Evolutionary conservation across 2,113 vertebrate genomes (phyloP).

Genomic region (Hemicordylus capensis): DNA sequence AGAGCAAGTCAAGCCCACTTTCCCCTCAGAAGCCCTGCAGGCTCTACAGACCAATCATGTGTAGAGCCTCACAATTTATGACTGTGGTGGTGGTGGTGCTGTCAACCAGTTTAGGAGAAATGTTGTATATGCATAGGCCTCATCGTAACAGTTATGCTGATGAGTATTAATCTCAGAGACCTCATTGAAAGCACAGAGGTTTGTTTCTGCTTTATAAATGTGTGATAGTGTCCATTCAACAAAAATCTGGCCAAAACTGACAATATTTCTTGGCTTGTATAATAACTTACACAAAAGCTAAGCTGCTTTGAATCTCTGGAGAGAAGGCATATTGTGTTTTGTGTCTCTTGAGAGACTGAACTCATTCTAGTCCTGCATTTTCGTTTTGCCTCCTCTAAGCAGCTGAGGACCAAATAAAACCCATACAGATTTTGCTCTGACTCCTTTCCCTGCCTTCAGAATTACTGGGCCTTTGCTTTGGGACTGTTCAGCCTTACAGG

Average conservation of each 20-base stretch:
- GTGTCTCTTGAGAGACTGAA: conserved; percentile 40
- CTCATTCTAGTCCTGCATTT: conserved; percentile 18
- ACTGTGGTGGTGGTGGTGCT: not conserved
- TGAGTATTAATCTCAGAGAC: conserved; percentile 32
- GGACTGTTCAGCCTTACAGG: conserved; percentile 27
- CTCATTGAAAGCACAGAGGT: conserved; percentile 40
- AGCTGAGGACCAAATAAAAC: conserved; percentile 51
- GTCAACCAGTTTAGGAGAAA: not conserved
- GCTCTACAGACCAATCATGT: too few relatives aligned
- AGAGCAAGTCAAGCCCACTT: too few relatives aligned
- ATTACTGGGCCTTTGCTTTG: conserved; percentile 12
- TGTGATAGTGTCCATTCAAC: conserved; percentile 38
- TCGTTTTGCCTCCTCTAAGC: conserved; percentile 27
- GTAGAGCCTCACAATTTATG: not conserved
- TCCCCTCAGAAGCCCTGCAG: too few relatives aligned
- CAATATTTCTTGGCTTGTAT: conserved; percentile 44
- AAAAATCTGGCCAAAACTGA: conserved; percentile 44
- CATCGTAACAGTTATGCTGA: conserved; percentile 54
- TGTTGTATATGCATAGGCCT: not conserved
- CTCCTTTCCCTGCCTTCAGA: conserved; percentile 27
- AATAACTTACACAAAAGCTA: conserved; percentile 38
- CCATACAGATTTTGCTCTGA: conserved; percentile 1
- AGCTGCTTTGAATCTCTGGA: conserved; percentile 6
- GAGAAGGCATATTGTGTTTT: not conserved
- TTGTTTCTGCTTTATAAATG: conserved; percentile 60